These are phyloP conservation scores for Zophobas morio DNA, from an alignment of 1,140 invertebrate species.

Conservation along the genomic window DNA sequence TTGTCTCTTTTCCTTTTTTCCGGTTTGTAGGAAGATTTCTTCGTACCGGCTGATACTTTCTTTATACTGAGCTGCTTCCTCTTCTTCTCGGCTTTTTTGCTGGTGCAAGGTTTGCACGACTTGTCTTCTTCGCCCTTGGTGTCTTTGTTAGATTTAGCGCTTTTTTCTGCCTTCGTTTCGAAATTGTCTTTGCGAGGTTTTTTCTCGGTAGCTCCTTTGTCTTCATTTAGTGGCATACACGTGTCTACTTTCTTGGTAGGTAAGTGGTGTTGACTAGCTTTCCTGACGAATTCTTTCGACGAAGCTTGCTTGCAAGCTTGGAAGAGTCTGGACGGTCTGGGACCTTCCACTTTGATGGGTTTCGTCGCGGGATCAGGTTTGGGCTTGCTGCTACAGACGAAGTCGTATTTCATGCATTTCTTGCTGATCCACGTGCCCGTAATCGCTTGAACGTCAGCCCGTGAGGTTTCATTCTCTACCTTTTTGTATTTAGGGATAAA, in stretches of 20 bases:
- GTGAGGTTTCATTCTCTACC: not conserved
- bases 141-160: not conserved
- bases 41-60: not conserved
- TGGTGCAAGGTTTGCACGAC: constrained; percentile 13
- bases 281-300: constrained; percentile 2
- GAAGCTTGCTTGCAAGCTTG: not conserved
- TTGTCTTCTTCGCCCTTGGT: not conserved
- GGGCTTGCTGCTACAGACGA: not conserved
- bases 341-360: constrained; percentile 6
- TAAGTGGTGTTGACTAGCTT: not conserved
- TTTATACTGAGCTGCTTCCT: not conserved
- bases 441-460: constrained; percentile 2
- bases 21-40: not conserved
- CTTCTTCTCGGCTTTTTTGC: constrained; percentile 5
- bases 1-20: not conserved
- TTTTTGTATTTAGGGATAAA: constrained; percentile 34
- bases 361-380: not conserved
- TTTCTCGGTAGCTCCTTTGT: not conserved
- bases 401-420: constrained; percentile 25
- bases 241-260: not conserved
- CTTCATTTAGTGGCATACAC: not conserved
- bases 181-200: too few relatives aligned
- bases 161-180: too few relatives aligned
- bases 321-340: not conserved
- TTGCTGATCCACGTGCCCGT: constrained; percentile 26